phyloP scores from a whole-genome alignment of 2,888 invertebrate species.

The Philonicus albiceps region DNA sequence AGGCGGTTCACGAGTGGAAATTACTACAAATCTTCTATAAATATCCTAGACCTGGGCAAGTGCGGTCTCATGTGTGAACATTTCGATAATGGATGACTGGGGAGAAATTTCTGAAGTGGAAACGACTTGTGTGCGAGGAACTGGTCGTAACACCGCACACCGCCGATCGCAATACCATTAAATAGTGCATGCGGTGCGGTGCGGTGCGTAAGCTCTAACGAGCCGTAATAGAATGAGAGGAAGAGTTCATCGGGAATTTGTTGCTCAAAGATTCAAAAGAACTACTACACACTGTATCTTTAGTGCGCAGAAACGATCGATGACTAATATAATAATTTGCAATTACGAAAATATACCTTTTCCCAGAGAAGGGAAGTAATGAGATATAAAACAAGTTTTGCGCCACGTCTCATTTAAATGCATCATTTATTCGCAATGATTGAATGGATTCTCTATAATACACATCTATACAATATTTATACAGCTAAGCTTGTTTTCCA shows the following conservation, averaged over 20 bases:
- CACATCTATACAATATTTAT: background rate
- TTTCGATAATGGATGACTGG: conserved; percentile 16
- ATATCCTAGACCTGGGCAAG: background rate
- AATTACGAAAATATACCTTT: background rate
- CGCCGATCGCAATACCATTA: background rate
- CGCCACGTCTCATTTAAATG: background rate
- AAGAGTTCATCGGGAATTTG: background rate
- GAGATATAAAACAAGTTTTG: background rate
- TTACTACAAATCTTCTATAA: conserved; percentile 16
- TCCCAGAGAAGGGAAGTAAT: background rate
- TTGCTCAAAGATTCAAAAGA: background rate
- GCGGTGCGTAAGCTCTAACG: background rate
- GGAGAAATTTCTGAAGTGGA: background rate
- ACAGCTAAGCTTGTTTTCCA: too few species aligned
- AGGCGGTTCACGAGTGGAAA: background rate
- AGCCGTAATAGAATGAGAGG: background rate
- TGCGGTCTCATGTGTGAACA: conserved; percentile 13
- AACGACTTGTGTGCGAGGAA: background rate
- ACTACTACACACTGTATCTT: background rate
- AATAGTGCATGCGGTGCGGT: background rate
- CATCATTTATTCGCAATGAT: background rate
- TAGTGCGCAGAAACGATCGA: background rate
- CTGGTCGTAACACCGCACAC: background rate
- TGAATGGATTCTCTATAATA: background rate
- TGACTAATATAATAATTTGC: background rate